Evolutionary conservation across 1,140 invertebrate genomes (phyloP), one percentile per base, ranked within the genome.

Genomic region (Brachionus sp.): DNA sequence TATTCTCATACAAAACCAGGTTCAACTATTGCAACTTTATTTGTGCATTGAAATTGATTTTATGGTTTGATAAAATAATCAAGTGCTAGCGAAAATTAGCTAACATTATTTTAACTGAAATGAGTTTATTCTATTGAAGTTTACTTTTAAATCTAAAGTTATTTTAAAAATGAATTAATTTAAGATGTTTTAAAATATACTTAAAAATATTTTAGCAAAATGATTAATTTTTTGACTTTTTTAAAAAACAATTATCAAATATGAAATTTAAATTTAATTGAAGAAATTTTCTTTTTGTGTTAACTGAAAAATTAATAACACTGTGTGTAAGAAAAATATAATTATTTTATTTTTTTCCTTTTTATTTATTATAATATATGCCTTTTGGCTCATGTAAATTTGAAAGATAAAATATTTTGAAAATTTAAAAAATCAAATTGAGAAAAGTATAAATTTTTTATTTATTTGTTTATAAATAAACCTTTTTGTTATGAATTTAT

Each of bases 191-290:
- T 57, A 57, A 57, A 19, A 57, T 57, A 57, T 23, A 57, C 19
- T 57, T 19, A 57, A 57, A 57, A 57, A 57, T 57, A 57, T 57
- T 57, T 57, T 57, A 57, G 50, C 50, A 57, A 57, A 42, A 57
- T 57, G 50, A 19, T 57, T 57, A 19, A 57, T 19, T 57, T 57
- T 57, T 57, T 57, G 19, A 57, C 50, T 57, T 57, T 25, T 57
- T 57, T 57, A 19, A 57, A n/a, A 42, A 57, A 57, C 50, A 57
- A 57, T 57, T 57, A 57, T 57, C n/a, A 19, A 57, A 57, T 57
- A 57, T 57, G 50, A 57, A 57, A 57, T 25, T 57, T 57, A 57
- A 57, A 57, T 57, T 57, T 57, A 16, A 57, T 19, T 57, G 50
- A 57, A 57, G 50, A 57, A 50, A 50, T n/a, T 50, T 4, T 7